Evolutionary conservation across 2,797 vertebrate genomes (phyloP).

Genomic region (Tokudaia muenninki): DNA sequence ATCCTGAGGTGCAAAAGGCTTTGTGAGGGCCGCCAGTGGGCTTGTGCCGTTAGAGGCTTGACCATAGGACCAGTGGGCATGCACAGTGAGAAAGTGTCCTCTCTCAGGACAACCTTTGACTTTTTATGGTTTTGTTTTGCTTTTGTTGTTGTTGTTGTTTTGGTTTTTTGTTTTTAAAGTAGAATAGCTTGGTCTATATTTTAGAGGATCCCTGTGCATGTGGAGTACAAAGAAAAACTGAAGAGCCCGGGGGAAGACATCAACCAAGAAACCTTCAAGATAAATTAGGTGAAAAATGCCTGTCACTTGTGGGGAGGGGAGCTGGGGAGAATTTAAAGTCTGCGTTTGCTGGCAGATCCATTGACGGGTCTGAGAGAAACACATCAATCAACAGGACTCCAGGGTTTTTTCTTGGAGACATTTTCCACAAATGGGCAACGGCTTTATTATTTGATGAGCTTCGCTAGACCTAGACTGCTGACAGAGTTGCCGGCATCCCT

Average conservation of each 20-base stretch:
- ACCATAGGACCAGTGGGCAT: neutral
- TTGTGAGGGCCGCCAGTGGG: neutral
- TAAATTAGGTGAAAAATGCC: neutral
- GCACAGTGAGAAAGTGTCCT: neutral
- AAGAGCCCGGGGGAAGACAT: neutral
- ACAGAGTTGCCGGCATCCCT: neutral
- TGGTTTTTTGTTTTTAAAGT: neutral
- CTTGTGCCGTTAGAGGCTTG: neutral
- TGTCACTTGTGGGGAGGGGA: neutral
- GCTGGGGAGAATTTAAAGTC: neutral
- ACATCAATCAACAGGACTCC: neutral
- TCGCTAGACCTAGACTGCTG: neutral
- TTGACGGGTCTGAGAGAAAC: neutral
- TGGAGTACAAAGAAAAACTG: neutral
- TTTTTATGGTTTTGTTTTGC: neutral
- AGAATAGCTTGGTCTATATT: constrained; percentile 29
- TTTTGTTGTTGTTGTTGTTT: neutral
- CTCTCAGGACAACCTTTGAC: neutral
- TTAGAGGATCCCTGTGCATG: constrained; percentile 16
- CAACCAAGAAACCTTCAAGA: neutral
- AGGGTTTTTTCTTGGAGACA: neutral
- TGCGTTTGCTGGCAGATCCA: neutral
- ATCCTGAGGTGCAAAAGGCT: neutral
- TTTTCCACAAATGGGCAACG: neutral
- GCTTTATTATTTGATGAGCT: constrained; percentile 41